A percentile compares a stretch with the other conserved stretches of the same genome.
Conservation (phyloP, 2,888 invertebrate species). For the Nycteola revayana region DNA sequence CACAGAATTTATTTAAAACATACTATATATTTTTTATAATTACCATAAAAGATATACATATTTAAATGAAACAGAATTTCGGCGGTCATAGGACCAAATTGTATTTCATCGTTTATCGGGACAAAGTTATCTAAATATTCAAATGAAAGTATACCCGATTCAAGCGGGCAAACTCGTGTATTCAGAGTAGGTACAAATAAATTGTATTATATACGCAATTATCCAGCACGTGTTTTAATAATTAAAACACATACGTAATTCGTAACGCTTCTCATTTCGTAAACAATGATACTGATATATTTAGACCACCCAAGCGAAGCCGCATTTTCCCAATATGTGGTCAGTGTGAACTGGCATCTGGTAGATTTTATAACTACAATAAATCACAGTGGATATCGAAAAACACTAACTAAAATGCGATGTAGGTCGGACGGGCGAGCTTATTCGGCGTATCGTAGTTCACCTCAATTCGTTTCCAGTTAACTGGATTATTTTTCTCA, state of each 20-base stretch:
- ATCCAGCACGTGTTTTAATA: slow-evolving; percentile 29
- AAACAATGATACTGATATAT: slow-evolving; percentile 49
- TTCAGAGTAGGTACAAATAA: too few relatives aligned
- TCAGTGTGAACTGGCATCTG: slow-evolving; percentile 58
- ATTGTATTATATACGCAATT: too few relatives aligned
- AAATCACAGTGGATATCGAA: slow-evolving; percentile 64
- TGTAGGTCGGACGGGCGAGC: slow-evolving; percentile 53
- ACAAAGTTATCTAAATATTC: too few relatives aligned
- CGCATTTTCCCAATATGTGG: slow-evolving; percentile 48
- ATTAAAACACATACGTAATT: slow-evolving; percentile 32
- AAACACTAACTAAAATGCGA: slow-evolving; percentile 61
- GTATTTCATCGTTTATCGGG: too few relatives aligned
- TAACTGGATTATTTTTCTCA: slow-evolving; percentile 32
- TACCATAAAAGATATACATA: too few relatives aligned
- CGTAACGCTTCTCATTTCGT: slow-evolving; percentile 35
- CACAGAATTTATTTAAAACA: too few relatives aligned
- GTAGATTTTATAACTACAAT: slow-evolving; percentile 63
- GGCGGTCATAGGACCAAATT: too few relatives aligned
- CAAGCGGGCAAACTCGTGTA: too few relatives aligned
- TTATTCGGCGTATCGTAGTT: slow-evolving; percentile 40
- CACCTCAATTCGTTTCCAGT: slow-evolving; percentile 43
- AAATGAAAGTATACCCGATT: too few relatives aligned
- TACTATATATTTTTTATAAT: too few relatives aligned
- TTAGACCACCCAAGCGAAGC: slow-evolving; percentile 58
- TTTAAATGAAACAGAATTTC: too few relatives aligned